Conservation (phyloP, 30 jellyfish, hydroid and myxozoan genomes). For the Cassiopea andromeda region DNA sequence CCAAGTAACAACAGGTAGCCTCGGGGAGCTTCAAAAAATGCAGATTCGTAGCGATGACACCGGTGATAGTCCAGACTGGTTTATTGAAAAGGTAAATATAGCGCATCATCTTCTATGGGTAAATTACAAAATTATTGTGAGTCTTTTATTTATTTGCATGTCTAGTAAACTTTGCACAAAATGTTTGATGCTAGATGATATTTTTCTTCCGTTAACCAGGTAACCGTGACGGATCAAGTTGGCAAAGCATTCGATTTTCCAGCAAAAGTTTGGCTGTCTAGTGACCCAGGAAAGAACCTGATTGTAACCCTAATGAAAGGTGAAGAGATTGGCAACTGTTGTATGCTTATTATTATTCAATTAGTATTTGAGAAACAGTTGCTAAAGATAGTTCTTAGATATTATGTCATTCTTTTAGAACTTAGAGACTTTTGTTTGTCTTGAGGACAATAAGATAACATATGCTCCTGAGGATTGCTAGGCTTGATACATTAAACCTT, state of each 20-base stretch:
- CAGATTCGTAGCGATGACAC: constrained; percentile 82
- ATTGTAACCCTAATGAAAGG: constrained; percentile 77
- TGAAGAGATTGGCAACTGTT: no score
- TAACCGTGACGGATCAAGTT: constrained; percentile 73
- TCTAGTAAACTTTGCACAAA: no score
- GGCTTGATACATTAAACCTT: no score
- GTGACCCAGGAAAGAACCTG: constrained; percentile 89
- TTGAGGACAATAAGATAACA: no score
- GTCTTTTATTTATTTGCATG: no score
- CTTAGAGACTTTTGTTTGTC: no score
- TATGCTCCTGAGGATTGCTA: no score
- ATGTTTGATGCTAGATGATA: neutral
- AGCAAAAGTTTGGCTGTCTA: constrained; percentile 93
- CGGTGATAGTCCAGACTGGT: constrained; percentile 98
- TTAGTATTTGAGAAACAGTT: no score
- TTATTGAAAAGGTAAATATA: constrained; percentile 72
- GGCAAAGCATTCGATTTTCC: constrained; percentile 87
- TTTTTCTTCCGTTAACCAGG: constrained; percentile 25
- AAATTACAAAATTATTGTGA: no score
- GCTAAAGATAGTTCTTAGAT: no score
- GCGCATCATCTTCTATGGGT: neutral
- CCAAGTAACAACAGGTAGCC: constrained; percentile 87
- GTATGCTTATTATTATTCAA: no score
- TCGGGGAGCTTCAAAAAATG: constrained; percentile 85
- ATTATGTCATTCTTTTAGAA: no score